phyloP scores from a whole-genome alignment of 2,113 vertebrate genomes.

The Tinamus guttatus region DNA sequence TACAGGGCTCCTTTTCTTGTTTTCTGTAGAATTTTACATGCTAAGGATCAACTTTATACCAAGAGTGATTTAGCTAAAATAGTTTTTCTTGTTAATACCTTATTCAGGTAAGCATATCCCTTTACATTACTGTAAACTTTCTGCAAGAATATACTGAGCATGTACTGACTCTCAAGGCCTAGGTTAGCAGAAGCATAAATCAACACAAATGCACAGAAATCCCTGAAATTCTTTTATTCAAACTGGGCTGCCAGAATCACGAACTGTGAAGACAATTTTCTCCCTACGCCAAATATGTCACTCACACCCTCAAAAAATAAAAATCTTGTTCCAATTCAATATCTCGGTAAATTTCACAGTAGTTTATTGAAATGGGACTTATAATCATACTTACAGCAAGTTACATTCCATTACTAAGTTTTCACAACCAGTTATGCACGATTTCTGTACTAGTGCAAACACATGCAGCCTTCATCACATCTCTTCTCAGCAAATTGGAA shows the following conservation, averaged over 20 bases:
- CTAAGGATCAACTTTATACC: background rate
- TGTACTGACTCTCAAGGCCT: background rate
- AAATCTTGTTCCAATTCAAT: background rate
- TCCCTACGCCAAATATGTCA: background rate
- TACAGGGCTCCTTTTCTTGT: background rate
- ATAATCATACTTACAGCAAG: background rate
- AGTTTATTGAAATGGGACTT: background rate
- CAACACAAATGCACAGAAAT: background rate
- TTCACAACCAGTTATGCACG: background rate
- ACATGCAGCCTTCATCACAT: background rate
- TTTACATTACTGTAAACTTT: background rate
- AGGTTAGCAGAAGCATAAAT: background rate
- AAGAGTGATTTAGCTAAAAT: background rate
- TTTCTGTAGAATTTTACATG: background rate
- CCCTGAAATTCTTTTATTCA: background rate
- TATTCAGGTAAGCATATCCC: background rate
- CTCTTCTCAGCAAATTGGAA: background rate
- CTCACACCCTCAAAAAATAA: background rate
- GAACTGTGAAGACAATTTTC: background rate
- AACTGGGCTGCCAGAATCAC: background rate
- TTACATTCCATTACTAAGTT: background rate
- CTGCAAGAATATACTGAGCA: background rate
- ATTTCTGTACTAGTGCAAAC: background rate
- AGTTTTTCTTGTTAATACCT: background rate
- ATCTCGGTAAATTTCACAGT: background rate